Percentiles rank a stretch among this genome's conserved stretches.
Evolutionary conservation across 2,797 vertebrate genomes (phyloP).

Genomic region (Centropyge bicolor): DNA sequence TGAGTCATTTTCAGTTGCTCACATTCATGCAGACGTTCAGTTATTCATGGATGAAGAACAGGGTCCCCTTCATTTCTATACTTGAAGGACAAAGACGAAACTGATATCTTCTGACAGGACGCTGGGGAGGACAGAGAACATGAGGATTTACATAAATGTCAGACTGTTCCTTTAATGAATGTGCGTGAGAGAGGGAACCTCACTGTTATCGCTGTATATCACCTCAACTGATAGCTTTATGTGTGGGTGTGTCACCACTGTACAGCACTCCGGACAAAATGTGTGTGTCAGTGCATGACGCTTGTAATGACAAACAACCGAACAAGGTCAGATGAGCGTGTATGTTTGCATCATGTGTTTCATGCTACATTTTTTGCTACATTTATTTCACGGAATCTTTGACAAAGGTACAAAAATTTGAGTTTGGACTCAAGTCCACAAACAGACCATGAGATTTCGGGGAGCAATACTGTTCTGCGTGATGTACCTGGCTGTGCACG

Average conservation of each 20-base stretch:
- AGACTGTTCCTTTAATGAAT: conserved; percentile 54
- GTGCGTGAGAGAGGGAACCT: conserved; percentile 45
- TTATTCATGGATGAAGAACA: not conserved
- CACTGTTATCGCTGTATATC: conserved; percentile 63
- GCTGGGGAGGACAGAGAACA: conserved; percentile 11
- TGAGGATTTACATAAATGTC: conserved; percentile 29
- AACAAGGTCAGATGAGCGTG: conserved; percentile 53
- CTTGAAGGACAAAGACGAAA: conserved; percentile 7
- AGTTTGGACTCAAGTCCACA: conserved; percentile 56
- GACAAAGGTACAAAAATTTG: conserved; percentile 42
- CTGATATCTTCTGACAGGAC: conserved; percentile 26
- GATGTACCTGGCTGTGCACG: conserved; percentile 51
- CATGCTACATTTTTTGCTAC: conserved; percentile 59
- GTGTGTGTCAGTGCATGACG: conserved; percentile 68
- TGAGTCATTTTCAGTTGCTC: not conserved
- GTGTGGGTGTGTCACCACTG: conserved; percentile 68
- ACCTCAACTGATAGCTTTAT: conserved; percentile 75
- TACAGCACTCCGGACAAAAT: conserved; percentile 70
- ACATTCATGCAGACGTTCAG: not conserved
- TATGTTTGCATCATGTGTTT: conserved; percentile 53
- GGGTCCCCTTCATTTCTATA: not conserved
- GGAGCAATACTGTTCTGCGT: conserved; percentile 78
- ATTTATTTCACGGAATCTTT: conserved; percentile 53
- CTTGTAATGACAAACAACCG: conserved; percentile 44
- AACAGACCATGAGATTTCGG: conserved; percentile 47